Conservation (phyloP, 2,888 invertebrate species). For the Erebia palarica region DNA sequence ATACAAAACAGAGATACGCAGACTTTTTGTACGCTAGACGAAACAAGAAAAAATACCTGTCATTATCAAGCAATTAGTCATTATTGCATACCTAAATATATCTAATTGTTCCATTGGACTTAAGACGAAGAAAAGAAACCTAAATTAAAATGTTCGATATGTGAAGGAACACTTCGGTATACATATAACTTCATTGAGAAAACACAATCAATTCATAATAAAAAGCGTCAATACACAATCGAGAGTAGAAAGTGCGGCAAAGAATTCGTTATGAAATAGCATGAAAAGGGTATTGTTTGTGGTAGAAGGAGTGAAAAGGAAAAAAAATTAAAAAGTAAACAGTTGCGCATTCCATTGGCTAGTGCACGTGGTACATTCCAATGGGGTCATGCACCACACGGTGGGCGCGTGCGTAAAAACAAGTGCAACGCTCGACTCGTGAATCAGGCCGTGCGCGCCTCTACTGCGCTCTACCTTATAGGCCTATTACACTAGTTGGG, state of each 20-base stretch:
- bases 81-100: too few species aligned
- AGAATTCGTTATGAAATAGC: slow-evolving; percentile 77
- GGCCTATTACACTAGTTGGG: too few species aligned
- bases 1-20: too few species aligned
- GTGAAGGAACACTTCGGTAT: background rate
- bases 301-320: slow-evolving; percentile 64
- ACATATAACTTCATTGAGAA: slow-evolving; percentile 22
- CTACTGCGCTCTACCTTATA: slow-evolving; percentile 21
- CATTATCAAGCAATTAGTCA: too few species aligned
- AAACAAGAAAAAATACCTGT: too few species aligned
- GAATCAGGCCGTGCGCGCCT: slow-evolving; percentile 32
- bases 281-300: slow-evolving; percentile 78
- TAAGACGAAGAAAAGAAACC: background rate
- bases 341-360: slow-evolving; percentile 80
- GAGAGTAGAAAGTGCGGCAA: slow-evolving; percentile 46
- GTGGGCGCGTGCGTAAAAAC: slow-evolving; percentile 73
- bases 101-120: too few species aligned
- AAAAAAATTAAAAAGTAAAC: slow-evolving; percentile 78
- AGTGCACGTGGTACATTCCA: slow-evolving; percentile 81
- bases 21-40: too few species aligned
- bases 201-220: slow-evolving; percentile 33
- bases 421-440: slow-evolving; percentile 66
- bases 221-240: slow-evolving; percentile 34
- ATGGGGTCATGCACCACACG: slow-evolving; percentile 78
- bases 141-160: background rate